Percentiles rank a stretch among this genome's conserved stretches.
phyloP scores from a whole-genome alignment of 2,888 invertebrate genomes.

The Disparrhopalites patrizii region DNA sequence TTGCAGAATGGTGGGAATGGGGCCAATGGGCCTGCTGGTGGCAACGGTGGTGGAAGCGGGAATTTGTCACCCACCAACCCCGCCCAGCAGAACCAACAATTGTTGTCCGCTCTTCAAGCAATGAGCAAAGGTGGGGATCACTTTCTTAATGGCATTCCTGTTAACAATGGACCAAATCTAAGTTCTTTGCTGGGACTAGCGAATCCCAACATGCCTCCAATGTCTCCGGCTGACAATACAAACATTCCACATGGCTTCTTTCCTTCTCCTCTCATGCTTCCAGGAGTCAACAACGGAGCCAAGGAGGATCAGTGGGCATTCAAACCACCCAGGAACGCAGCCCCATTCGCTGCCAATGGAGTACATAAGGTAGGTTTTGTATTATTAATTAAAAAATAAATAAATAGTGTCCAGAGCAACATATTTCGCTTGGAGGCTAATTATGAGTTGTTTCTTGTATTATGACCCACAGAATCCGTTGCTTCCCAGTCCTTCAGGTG shows the following conservation, averaged over 20 bases:
- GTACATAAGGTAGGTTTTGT: constrained; percentile 41
- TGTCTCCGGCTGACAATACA: constrained; percentile 41
- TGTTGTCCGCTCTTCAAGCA: constrained; percentile 50
- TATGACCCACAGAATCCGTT: constrained; percentile 49
- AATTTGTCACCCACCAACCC: constrained; percentile 44
- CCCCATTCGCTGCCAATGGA: constrained; percentile 41
- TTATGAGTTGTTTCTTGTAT: background rate
- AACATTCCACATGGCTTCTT: constrained; percentile 45
- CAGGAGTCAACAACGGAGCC: constrained; percentile 35
- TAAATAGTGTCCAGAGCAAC: too few species aligned
- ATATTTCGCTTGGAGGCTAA: too few species aligned
- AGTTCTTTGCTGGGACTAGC: constrained; percentile 46
- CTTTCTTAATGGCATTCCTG: constrained; percentile 44
- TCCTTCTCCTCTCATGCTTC: constrained; percentile 39
- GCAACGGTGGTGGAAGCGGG: constrained; percentile 23
- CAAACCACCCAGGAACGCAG: constrained; percentile 32
- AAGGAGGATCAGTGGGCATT: constrained; percentile 46
- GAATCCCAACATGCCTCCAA: constrained; percentile 32
- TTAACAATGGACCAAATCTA: constrained; percentile 44
- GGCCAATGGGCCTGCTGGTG: constrained; percentile 18
- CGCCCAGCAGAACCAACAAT: constrained; percentile 49
- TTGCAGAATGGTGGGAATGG: constrained; percentile 47
- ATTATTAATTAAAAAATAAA: too few species aligned
- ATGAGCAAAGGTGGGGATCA: constrained; percentile 48
- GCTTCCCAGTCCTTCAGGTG: constrained; percentile 50